Conservation (phyloP, 2,797 vertebrate species). For the Clamator glandarius region DNA sequence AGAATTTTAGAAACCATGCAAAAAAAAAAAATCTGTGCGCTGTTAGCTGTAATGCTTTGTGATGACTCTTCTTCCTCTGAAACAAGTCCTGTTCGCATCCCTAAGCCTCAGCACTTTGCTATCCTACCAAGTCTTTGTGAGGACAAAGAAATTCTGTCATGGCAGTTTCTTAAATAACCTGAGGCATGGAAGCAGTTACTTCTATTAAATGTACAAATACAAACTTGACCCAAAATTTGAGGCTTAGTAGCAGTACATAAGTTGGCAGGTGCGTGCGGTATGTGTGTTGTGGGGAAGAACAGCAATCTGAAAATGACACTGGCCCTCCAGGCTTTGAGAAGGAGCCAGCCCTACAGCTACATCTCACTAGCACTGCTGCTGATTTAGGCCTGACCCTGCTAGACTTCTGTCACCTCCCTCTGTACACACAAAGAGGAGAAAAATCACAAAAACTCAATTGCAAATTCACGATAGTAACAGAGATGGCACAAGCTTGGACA, state of each 20-base stretch:
- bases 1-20: neutral
- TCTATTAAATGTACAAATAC: neutral
- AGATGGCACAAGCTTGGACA: rapidly evolving
- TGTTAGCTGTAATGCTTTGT: neutral
- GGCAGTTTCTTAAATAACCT: neutral
- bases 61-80: neutral
- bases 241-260: neutral
- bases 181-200: neutral
- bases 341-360: neutral
- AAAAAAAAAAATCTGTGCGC: neutral
- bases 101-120: neutral
- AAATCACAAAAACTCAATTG: neutral
- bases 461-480: rapidly evolving
- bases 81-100: neutral
- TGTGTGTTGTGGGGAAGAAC: neutral
- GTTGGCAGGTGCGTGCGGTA: too few relatives aligned
- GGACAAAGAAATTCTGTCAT: neutral
- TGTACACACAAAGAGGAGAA: rapidly evolving
- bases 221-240: neutral
- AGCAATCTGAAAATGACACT: neutral
- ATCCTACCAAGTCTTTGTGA: neutral
- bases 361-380: neutral
- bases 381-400: neutral
- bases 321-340: neutral
- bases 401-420: neutral